These are phyloP conservation scores for Setipinna tenuifilis DNA, from an alignment of 2,797 vertebrate species.

Conservation along the genomic window DNA sequence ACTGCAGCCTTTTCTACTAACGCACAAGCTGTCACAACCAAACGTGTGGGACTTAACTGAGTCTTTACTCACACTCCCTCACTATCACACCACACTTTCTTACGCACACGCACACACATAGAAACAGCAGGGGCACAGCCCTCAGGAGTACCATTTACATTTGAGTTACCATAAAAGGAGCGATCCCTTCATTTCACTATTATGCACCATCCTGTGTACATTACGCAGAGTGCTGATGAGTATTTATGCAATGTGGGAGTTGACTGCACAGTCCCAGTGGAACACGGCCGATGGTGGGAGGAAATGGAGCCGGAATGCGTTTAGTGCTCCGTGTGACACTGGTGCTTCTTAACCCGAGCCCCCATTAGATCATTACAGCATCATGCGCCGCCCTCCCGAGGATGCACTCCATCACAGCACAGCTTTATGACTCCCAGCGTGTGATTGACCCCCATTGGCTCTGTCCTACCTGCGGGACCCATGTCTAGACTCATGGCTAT, in stretches of 20 bases:
- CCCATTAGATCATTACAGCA: slow-evolving; percentile 3
- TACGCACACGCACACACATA: not conserved
- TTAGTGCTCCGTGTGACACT: not conserved
- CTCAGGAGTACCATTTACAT: not conserved
- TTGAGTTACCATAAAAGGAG: not conserved
- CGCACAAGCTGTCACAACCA: not conserved
- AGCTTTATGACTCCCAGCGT: not conserved
- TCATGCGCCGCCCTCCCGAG: not conserved
- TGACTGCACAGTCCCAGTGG: not conserved
- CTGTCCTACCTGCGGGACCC: not conserved
- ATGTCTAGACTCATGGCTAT: not conserved
- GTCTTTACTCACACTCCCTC: not conserved
- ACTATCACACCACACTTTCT: not conserved
- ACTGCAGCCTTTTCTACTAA: not conserved
- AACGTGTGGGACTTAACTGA: not conserved
- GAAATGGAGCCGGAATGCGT: not conserved
- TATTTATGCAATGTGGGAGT: not conserved
- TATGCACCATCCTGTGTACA: not conserved
- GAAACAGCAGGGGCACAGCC: not conserved
- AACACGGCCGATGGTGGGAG: not conserved
- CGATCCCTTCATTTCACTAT: not conserved
- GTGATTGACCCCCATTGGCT: not conserved
- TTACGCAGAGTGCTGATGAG: not conserved
- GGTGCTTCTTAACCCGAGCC: not conserved
- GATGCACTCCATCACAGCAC: not conserved